Conservation (phyloP, 1,140 invertebrate genomes). For the Bombus huntii region DNA sequence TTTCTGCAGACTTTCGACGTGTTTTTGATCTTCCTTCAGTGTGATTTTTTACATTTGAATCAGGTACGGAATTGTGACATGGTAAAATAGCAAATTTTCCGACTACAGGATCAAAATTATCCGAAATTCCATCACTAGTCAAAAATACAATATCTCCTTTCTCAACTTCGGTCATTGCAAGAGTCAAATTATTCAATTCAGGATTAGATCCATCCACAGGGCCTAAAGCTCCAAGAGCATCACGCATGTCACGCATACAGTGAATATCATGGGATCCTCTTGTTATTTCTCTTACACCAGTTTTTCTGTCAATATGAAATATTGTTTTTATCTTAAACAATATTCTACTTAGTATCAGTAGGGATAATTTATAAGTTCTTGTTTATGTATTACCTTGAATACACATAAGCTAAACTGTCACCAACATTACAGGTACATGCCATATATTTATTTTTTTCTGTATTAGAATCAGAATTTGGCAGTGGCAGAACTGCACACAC, state of each 20-base stretch:
- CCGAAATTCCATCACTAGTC: constrained; percentile 95
- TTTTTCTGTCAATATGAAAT: constrained; percentile 62
- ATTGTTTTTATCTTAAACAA: neutral
- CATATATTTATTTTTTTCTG: constrained; percentile 85
- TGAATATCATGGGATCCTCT: constrained; percentile 94
- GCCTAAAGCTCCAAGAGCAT: constrained; percentile 94
- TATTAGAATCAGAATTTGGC: constrained; percentile 73
- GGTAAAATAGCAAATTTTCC: constrained; percentile 93
- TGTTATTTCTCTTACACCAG: constrained; percentile 78
- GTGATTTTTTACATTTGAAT: constrained; percentile 61
- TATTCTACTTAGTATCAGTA: neutral
- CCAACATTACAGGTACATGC: constrained; percentile 96
- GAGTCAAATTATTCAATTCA: constrained; percentile 95
- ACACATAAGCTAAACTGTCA: constrained; percentile 94
- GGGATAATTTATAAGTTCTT: neutral
- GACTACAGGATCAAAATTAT: constrained; percentile 97
- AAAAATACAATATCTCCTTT: constrained; percentile 94
- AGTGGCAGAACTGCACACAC: constrained; percentile 90
- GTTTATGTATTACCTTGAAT: constrained; percentile 84
- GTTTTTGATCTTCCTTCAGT: constrained; percentile 81
- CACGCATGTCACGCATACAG: constrained; percentile 94
- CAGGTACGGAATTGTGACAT: constrained; percentile 66
- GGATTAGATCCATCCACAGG: constrained; percentile 95
- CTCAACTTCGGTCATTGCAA: constrained; percentile 93
- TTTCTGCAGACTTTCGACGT: constrained; percentile 76